These are phyloP conservation scores for Onychomys arenicola DNA, from an alignment of 2,797 vertebrate species.

Conservation along the genomic window DNA sequence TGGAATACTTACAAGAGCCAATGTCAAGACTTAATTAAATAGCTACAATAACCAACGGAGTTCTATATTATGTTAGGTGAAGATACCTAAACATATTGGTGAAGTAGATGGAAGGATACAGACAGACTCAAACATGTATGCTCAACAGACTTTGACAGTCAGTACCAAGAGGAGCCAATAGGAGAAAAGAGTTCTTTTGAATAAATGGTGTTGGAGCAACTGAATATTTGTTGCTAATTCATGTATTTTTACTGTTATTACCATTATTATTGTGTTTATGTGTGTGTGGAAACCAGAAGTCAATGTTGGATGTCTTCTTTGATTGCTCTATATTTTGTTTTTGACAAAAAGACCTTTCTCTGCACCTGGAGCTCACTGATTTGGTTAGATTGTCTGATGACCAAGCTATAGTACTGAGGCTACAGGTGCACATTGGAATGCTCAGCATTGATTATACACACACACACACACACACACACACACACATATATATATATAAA, in stretches of 20 bases:
- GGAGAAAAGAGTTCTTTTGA: not conserved
- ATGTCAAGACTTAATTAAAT: not conserved
- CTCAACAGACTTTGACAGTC: slow-evolving; percentile 1
- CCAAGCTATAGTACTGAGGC: not conserved
- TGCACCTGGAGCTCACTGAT: not conserved
- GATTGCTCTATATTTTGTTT: not conserved
- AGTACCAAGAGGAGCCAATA: not conserved
- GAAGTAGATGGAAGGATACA: not conserved
- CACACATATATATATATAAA: not conserved
- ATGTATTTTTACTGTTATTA: not conserved
- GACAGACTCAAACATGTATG: not conserved
- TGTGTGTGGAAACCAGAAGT: not conserved
- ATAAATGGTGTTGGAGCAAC: not conserved
- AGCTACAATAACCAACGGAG: not conserved
- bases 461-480: too few species aligned
- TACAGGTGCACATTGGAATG: not conserved
- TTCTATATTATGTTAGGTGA: not conserved
- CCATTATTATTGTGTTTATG: not conserved
- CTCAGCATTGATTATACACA: not conserved
- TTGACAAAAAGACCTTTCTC: not conserved
- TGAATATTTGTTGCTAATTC: not conserved
- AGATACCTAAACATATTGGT: not conserved
- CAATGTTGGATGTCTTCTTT: not conserved
- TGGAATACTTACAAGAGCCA: not conserved
- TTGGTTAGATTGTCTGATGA: not conserved